Evolutionary conservation across 2,888 invertebrate genomes (phyloP), one percentile per base, ranked within the genome.

Genomic region (Linnaemya tessellans): DNA sequence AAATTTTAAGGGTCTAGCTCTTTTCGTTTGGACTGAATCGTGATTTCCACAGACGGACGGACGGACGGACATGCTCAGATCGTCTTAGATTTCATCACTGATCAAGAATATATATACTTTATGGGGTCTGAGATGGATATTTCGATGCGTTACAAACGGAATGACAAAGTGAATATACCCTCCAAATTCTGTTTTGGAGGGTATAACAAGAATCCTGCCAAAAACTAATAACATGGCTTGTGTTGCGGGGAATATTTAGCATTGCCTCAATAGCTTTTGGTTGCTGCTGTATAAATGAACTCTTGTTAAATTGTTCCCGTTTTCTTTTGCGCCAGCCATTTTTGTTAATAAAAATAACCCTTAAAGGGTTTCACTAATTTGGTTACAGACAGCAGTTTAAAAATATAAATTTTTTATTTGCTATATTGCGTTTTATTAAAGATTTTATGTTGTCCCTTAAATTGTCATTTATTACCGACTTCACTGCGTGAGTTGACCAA

Each of bases 271-370:
- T 67, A 15, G 41, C 35, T 58, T 77, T 65, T 79, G 58, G 82
- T 58, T 77, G 38, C 51, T 71, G 43, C 64, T 71, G 20, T 56
- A 38, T 22, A 51, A 64, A 62, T 71, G 11, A 49, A 30, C 0
- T 58, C n/a, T 25, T 25, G 51, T 68, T 73, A 15, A 20, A 10
- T 65, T 68, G 49, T 18, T 46, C 10, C 15, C 2, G 1, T 18
- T 18, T 46, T 38, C 73, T 78, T 73, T 67, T 38, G 5, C 22
- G 10, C 49, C 9, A 30, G 64, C 54, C 22, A 35, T 80, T 58
- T 56, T 58, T 25, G 71, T 80, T 75, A 84, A 84, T 80, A 60
- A 65, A 80, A 84, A 84, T 80, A 60, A 65, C 75, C 38, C 60
- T 70, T 58, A 20, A n/a, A 71, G 70, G 20, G 54, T 54, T 70